Conservation (phyloP, 2,888 invertebrate genomes). For the Nomada ferruginata region DNA sequence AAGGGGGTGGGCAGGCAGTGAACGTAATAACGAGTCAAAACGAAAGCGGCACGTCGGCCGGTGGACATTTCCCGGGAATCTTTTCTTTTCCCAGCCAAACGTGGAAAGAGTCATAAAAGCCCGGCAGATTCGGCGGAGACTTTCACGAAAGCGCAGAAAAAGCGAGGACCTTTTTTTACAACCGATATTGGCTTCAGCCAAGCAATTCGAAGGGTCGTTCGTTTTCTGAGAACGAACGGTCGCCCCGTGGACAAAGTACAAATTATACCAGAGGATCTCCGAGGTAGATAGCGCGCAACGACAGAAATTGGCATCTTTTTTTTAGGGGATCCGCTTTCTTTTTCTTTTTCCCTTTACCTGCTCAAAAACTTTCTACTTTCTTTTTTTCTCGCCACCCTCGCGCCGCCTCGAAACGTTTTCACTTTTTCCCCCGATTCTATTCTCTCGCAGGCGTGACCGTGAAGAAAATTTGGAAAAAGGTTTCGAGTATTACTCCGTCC, state of each 20-base stretch:
- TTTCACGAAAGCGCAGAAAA: constrained; percentile 67
- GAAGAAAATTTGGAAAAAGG: background rate
- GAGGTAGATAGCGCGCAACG: constrained; percentile 45
- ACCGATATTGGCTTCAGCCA: constrained; percentile 55
- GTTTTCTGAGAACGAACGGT: constrained; percentile 65
- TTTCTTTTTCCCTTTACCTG: constrained; percentile 58
- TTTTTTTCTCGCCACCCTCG: constrained; percentile 40
- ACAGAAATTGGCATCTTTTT: constrained; percentile 46
- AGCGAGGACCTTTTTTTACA: constrained; percentile 64
- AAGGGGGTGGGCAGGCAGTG: background rate
- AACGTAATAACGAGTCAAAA: constrained; percentile 28
- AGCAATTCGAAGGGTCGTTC: constrained; percentile 65
- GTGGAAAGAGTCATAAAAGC: constrained; percentile 61
- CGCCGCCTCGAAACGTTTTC: constrained; percentile 31
- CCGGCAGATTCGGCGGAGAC: constrained; percentile 18
- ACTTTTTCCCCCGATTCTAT: constrained; percentile 11
- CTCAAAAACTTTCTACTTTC: constrained; percentile 73
- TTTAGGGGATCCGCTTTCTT: constrained; percentile 16
- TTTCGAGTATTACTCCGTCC: background rate
- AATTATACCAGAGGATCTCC: constrained; percentile 63
- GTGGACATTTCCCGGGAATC: constrained; percentile 48
- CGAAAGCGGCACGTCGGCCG: constrained; percentile 22
- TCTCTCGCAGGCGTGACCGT: too few species aligned
- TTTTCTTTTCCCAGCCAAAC: constrained; percentile 47
- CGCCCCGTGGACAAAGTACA: constrained; percentile 66